Conservation (phyloP, 1,140 invertebrate species). For the Lerema accius region DNA sequence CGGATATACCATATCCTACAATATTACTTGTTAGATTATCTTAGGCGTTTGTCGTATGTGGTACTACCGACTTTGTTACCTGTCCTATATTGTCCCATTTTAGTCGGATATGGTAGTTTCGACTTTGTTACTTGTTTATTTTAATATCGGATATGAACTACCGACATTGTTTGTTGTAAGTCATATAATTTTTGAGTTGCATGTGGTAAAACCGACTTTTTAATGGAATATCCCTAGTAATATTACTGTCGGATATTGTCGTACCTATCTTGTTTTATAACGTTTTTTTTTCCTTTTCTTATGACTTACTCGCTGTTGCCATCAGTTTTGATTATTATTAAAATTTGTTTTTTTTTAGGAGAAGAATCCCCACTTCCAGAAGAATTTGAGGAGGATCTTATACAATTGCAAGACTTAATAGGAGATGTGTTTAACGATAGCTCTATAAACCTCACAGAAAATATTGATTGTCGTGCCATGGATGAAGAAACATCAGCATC, state of each 20-base stretch:
- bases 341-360: background rate
- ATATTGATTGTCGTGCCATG: background rate
- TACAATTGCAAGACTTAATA: slow-evolving; percentile 9
- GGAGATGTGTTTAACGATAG: slow-evolving; percentile 10
- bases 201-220: background rate
- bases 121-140: background rate
- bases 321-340: background rate
- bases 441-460: slow-evolving; percentile 1
- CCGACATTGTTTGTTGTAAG: background rate
- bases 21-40: slow-evolving; percentile 12
- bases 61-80: slow-evolving; percentile 14
- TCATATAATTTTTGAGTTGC: background rate
- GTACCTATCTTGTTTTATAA: background rate
- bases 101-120: background rate
- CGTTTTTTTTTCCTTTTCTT: background rate
- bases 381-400: background rate
- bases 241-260: background rate
- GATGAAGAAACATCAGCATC: slow-evolving; percentile 16
- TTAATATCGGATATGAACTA: background rate
- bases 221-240: background rate
- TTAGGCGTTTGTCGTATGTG: slow-evolving; percentile 13
- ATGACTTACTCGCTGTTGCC: background rate
- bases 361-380: background rate
- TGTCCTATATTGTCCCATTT: slow-evolving; percentile 6
- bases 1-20: slow-evolving; percentile 17